Conservation (phyloP, 2,888 invertebrate species). For the Xylocampa areola region DNA sequence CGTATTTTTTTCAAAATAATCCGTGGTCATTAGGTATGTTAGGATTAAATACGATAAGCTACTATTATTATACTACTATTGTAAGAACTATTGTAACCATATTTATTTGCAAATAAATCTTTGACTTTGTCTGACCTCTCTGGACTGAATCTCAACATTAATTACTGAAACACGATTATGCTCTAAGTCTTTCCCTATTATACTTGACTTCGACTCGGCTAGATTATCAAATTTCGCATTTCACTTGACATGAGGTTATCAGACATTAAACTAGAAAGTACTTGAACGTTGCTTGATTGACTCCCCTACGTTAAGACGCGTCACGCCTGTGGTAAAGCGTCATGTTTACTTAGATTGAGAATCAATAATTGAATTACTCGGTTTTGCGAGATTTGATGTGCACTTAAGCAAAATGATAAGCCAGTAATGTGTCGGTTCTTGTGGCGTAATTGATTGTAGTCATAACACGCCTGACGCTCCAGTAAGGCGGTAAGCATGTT, state of each 20-base stretch:
- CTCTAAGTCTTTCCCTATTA: too few species aligned
- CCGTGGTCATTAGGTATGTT: too few species aligned
- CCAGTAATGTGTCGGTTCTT: constrained; percentile 23
- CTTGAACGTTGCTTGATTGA: constrained; percentile 38
- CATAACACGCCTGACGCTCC: constrained; percentile 65
- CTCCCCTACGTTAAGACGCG: constrained; percentile 25
- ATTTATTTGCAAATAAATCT: too few species aligned
- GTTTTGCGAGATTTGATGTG: not conserved
- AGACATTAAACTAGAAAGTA: constrained; percentile 32
- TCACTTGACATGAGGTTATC: constrained; percentile 20
- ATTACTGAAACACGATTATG: too few species aligned
- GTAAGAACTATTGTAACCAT: too few species aligned
- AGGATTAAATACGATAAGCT: too few species aligned
- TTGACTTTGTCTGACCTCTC: too few species aligned
- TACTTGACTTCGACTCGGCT: too few species aligned
- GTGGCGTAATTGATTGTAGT: constrained; percentile 70
- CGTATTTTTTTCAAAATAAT: too few species aligned
- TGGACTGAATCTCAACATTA: too few species aligned
- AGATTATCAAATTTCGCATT: constrained; percentile 28
- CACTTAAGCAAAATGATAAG: constrained; percentile 18
- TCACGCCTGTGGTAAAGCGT: constrained; percentile 19
- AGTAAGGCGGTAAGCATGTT: constrained; percentile 64
- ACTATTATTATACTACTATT: too few species aligned
- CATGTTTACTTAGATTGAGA: constrained; percentile 19
- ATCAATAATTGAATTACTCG: constrained; percentile 21